Base-by-base conservation (phyloP, 2,888 invertebrate genomes). In the Apeira syringaria region DNA sequence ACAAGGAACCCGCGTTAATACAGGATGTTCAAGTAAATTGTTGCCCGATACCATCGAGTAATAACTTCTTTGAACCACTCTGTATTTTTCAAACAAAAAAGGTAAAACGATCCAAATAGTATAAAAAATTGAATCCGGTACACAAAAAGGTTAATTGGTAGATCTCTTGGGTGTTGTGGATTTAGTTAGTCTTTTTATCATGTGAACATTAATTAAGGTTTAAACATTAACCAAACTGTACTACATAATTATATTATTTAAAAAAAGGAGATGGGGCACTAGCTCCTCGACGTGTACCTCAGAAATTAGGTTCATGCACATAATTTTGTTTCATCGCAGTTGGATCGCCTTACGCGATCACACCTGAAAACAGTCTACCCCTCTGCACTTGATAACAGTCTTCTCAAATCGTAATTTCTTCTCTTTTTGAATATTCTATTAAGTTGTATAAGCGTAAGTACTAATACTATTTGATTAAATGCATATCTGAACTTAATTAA, bases 381-480 rank as follows among this genome's bases (percentile, higher is more conserved):
- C 79, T 99, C 99, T 0, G 98, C 97, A 0, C 99, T 99, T 0
- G 96, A 94, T 32, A 99, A 81, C 27, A 98, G 86, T 64, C 98
- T 92, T 47, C 99, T 91, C 31, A 99, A 83, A 89, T 99, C 99
- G 76, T 97, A 99, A 78, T 99, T 99, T 53, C 96, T 93, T 63
- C 98, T 92, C 69, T 97, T 96, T 72, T 98, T 97, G 67, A 98
- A 99, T 64, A 98, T 98, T 72, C 95, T 94, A 40, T 94, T 95
- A 59, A 99, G 89, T 57, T 97, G 96, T 5, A 95, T 94, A 55
- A 95, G 91, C 0, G 99, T 98, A 26, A 99, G 87, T 11, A 98
- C 96, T 66, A 97, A 98, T 6, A 98, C 93, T 72, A 99, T 97
- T 92, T 98, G 98, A 87, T 98, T 97, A 87, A 97, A 97, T 34